These are phyloP conservation scores for Peucedramus taeniatus DNA, from an alignment of 2,113 vertebrate genomes.

Conservation along the genomic window DNA sequence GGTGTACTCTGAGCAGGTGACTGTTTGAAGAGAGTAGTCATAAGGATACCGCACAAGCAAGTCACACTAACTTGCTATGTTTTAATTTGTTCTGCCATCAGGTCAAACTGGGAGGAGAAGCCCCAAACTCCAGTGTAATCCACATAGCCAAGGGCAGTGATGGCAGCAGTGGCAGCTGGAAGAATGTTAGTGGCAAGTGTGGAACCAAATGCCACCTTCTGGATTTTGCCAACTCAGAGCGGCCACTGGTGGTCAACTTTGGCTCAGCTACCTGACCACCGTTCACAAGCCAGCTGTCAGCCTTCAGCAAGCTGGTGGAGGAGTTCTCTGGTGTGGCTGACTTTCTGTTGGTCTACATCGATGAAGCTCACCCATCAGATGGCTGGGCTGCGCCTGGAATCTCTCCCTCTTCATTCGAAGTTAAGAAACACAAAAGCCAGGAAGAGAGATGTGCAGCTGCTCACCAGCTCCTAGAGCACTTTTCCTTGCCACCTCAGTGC, in stretches of 20 bases:
- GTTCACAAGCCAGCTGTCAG: slow-evolving; percentile 89
- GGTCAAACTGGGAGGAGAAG: slow-evolving; percentile 91
- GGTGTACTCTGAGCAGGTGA: not conserved
- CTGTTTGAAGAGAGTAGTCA: not conserved
- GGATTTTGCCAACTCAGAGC: slow-evolving; percentile 87
- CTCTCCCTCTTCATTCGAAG: slow-evolving; percentile 82
- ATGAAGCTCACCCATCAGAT: slow-evolving; percentile 95
- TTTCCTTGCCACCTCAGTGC: slow-evolving; percentile 90
- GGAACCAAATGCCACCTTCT: slow-evolving; percentile 83
- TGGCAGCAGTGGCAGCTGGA: slow-evolving; percentile 43
- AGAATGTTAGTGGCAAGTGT: slow-evolving; percentile 12
- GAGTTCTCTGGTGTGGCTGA: slow-evolving; percentile 92
- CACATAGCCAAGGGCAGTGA: slow-evolving; percentile 72
- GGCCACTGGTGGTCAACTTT: slow-evolving; percentile 95
- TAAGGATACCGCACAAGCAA: not conserved
- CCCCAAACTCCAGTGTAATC: slow-evolving; percentile 93
- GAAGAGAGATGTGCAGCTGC: slow-evolving; percentile 91
- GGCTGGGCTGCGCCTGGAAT: slow-evolving; percentile 90
- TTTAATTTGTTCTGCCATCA: slow-evolving; percentile 45
- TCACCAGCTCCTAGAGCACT: slow-evolving; percentile 82
- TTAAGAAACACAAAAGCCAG: slow-evolving; percentile 88
- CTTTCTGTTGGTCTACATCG: slow-evolving; percentile 96
- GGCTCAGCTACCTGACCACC: slow-evolving; percentile 98
- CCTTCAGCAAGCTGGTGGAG: slow-evolving; percentile 92
- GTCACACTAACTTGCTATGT: not conserved